These are phyloP conservation scores for Phylloscopus whistleri DNA, from an alignment of 2,113 vertebrate species.

Conservation along the genomic window DNA sequence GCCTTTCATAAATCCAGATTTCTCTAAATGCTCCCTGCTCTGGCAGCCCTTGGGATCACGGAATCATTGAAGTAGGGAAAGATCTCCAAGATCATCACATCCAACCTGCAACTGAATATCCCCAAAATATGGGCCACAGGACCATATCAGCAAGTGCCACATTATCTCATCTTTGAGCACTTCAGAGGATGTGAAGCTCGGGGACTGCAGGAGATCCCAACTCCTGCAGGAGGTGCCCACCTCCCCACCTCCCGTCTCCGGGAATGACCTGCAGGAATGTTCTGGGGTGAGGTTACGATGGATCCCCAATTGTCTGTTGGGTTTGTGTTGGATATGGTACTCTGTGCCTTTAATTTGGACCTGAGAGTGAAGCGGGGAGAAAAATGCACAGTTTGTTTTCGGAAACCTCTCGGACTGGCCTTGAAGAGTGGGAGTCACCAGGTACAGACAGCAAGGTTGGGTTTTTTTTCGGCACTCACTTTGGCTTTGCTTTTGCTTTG, in stretches of 20 bases:
- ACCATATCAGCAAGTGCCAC: background rate
- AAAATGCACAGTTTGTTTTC: too few species aligned
- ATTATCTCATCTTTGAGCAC: background rate
- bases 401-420: too few species aligned
- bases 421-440: too few species aligned
- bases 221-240: background rate
- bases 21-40: background rate
- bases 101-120: background rate
- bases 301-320: too few species aligned
- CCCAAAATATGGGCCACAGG: background rate
- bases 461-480: too few species aligned
- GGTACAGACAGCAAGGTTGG: too few species aligned
- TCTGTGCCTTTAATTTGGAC: too few species aligned
- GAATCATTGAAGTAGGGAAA: background rate
- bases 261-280: background rate
- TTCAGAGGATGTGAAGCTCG: rapidly evolving
- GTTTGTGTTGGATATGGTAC: too few species aligned
- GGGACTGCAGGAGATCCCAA: background rate
- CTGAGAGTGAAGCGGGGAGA: too few species aligned
- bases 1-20: background rate
- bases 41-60: background rate
- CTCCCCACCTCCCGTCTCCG: background rate
- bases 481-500: too few species aligned
- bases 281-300: too few species aligned
- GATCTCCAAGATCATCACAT: background rate